A percentile compares a stretch with the other conserved stretches of the same genome.
Conservation (phyloP, 2,888 invertebrate species). For the Phyto melanocephala region DNA sequence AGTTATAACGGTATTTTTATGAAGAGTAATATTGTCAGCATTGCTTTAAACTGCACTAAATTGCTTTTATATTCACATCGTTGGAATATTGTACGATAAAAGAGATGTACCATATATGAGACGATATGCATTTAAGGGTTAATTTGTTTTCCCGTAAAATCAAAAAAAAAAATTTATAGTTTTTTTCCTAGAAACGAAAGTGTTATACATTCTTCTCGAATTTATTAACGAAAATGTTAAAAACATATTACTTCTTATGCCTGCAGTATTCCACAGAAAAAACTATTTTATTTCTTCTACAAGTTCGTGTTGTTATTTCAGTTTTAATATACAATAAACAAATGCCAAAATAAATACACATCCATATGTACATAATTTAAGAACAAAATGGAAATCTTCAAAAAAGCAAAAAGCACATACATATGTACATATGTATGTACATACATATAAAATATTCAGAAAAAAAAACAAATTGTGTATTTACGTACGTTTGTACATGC, state of each 20-base stretch:
- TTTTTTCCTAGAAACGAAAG: background rate
- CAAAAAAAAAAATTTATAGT: too few relatives aligned
- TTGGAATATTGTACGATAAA: too few relatives aligned
- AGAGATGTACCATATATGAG: too few relatives aligned
- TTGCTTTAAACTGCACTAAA: too few relatives aligned
- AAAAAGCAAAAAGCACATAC: background rate
- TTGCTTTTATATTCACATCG: too few relatives aligned
- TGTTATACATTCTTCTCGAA: background rate
- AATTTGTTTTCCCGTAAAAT: too few relatives aligned
- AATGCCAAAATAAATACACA: slow-evolving; percentile 34
- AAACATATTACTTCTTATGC: background rate
- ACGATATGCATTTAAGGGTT: too few relatives aligned
- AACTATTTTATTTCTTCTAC: background rate
- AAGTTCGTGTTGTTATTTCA: background rate
- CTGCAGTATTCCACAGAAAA: background rate
- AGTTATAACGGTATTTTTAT: too few relatives aligned
- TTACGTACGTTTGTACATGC: too few relatives aligned
- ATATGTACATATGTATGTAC: too few relatives aligned
- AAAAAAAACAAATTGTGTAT: background rate
- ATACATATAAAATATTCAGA: background rate
- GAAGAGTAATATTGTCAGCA: too few relatives aligned
- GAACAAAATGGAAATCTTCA: slow-evolving; percentile 47
- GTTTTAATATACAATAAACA: slow-evolving; percentile 35
- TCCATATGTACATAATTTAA: slow-evolving; percentile 13
- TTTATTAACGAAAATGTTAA: slow-evolving; percentile 1